These are phyloP conservation scores for Bolinopsis microptera DNA, from an alignment of 37 sponge, comb jelly and placozoan genomes.

Conservation along the genomic window DNA sequence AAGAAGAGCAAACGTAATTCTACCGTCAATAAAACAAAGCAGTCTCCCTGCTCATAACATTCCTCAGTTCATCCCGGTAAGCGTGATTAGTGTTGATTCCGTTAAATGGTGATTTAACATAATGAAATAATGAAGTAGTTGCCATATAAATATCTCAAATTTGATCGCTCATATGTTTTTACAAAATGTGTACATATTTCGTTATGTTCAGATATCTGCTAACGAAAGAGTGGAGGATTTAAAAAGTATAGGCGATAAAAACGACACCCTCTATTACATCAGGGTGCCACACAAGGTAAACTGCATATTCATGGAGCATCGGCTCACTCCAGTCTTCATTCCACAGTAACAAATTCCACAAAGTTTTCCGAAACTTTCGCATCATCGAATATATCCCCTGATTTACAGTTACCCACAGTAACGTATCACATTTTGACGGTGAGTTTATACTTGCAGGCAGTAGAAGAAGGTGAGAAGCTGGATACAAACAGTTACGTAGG, in stretches of 20 bases:
- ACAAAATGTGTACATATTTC: too few species aligned
- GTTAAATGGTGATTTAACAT: too few species aligned
- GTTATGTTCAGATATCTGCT: conserved; percentile 4
- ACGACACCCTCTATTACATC: conserved; percentile 54
- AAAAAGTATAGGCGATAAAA: neutral
- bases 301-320: neutral
- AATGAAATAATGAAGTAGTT: too few species aligned
- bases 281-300: conserved; percentile 22
- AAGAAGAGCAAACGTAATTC: neutral
- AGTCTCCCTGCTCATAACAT: conserved; percentile 42
- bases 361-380: too few species aligned
- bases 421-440: too few species aligned
- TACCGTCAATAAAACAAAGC: conserved; percentile 48
- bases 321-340: too few species aligned
- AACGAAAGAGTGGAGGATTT: conserved; percentile 6
- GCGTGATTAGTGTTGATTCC: too few species aligned
- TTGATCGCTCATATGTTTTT: too few species aligned
- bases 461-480: neutral
- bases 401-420: too few species aligned
- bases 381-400: too few species aligned
- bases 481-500: neutral
- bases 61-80: conserved; percentile 40
- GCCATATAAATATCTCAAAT: too few species aligned
- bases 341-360: too few species aligned
- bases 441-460: neutral